A percentile compares a stretch with the other conserved stretches of the same genome.
phyloP scores from a whole-genome alignment of 2,113 vertebrate genomes.

The Podilymbus podiceps region DNA sequence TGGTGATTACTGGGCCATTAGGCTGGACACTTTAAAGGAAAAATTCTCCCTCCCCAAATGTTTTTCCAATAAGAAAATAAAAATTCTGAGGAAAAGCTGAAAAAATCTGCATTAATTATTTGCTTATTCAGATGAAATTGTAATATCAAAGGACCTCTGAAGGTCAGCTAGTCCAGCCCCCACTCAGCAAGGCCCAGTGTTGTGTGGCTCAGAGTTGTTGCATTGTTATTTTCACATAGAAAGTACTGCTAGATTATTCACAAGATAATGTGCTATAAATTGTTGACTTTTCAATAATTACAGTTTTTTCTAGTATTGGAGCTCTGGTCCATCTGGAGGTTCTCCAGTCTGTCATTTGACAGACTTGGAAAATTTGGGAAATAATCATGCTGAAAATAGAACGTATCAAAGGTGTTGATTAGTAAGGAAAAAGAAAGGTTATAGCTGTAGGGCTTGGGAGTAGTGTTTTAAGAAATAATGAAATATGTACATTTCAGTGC shows the following conservation, averaged over 20 bases:
- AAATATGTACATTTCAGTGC: neutral
- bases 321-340: neutral
- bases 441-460: neutral
- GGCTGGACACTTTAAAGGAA: neutral
- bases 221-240: neutral
- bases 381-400: neutral
- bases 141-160: neutral
- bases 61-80: neutral
- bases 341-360: neutral
- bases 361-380: neutral
- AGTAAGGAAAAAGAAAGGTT: neutral
- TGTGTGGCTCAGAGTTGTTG: neutral
- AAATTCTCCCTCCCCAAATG: neutral
- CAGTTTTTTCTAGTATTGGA: neutral
- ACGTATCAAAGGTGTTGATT: neutral
- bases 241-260: neutral
- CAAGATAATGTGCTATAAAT: neutral
- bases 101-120: neutral
- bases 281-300: neutral
- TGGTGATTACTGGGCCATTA: neutral
- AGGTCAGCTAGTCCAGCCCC: neutral
- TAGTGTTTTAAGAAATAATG: neutral
- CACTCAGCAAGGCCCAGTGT: rapidly evolving
- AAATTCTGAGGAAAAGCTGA: neutral
- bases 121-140: neutral